Percentiles rank a stretch among this genome's conserved stretches.
Evolutionary conservation across 2,113 vertebrate genomes (phyloP).

Genomic region (Macrotus californicus): DNA sequence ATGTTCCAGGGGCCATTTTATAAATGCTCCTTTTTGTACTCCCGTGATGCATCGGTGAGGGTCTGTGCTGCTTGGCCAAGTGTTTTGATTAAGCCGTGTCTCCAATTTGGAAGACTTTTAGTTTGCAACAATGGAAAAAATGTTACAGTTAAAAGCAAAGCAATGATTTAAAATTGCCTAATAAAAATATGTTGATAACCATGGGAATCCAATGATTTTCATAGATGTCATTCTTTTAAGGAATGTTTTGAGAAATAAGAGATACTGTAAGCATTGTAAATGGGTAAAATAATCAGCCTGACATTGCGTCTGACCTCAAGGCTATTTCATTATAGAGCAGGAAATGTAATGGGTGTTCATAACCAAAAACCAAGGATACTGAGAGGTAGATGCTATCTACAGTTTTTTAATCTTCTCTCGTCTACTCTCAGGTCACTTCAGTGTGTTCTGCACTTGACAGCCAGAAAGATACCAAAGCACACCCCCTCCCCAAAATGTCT

Average conservation of each 20-base stretch:
- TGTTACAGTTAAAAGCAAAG: neutral
- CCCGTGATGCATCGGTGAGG: neutral
- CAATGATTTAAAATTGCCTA: neutral
- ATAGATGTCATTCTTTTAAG: neutral
- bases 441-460: neutral
- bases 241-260: conserved; percentile 6
- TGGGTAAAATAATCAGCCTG: neutral
- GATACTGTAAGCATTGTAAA: neutral
- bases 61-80: neutral
- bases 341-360: neutral
- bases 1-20: neutral
- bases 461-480: neutral
- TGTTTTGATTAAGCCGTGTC: neutral
- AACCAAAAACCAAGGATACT: neutral
- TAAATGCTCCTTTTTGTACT: neutral
- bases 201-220: neutral
- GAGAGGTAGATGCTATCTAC: neutral
- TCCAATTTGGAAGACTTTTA: neutral
- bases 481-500: neutral
- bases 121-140: neutral
- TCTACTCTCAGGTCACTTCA: neutral
- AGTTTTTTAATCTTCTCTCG: neutral
- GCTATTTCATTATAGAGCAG: neutral
- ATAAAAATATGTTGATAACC: neutral
- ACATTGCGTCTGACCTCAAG: neutral